Evolutionary conservation across 2,797 vertebrate genomes (phyloP).

Genomic region (Tragelaphus oryx): DNA sequence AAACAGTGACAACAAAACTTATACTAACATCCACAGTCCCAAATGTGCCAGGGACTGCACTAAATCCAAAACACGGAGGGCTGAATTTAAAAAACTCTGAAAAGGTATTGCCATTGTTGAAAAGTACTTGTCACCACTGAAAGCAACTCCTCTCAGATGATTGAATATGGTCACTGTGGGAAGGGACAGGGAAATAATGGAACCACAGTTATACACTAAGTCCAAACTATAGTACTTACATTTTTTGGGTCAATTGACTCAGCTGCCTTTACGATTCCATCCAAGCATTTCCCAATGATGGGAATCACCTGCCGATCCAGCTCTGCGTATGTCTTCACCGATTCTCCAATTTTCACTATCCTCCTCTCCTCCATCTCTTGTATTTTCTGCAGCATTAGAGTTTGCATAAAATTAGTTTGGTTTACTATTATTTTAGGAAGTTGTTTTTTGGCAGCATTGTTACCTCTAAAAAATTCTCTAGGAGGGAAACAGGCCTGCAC

Average conservation of each 20-base stretch:
- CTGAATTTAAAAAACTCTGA: background rate
- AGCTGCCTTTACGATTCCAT: slow-evolving; percentile 91
- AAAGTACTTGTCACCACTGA: accelerated
- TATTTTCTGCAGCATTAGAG: slow-evolving; percentile 86
- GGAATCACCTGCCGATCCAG: slow-evolving; percentile 92
- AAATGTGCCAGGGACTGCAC: background rate
- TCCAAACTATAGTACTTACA: slow-evolving; percentile 79
- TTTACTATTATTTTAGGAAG: background rate
- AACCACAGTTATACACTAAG: background rate
- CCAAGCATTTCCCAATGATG: slow-evolving; percentile 90
- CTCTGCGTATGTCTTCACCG: slow-evolving; percentile 90
- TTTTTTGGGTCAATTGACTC: slow-evolving; percentile 89
- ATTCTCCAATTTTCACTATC: slow-evolving; percentile 88
- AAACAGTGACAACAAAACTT: background rate
- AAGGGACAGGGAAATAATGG: no score
- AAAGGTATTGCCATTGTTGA: background rate
- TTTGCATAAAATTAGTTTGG: background rate
- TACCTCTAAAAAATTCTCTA: background rate
- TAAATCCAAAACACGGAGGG: background rate
- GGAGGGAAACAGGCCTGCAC: background rate
- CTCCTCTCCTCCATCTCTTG: slow-evolving; percentile 97
- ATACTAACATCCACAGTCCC: background rate
- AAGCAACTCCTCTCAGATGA: no score
- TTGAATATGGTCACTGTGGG: accelerated
- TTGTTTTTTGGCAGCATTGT: background rate